Conservation (phyloP, 2,888 invertebrate species). For the Agonopterix subpropinquella region DNA sequence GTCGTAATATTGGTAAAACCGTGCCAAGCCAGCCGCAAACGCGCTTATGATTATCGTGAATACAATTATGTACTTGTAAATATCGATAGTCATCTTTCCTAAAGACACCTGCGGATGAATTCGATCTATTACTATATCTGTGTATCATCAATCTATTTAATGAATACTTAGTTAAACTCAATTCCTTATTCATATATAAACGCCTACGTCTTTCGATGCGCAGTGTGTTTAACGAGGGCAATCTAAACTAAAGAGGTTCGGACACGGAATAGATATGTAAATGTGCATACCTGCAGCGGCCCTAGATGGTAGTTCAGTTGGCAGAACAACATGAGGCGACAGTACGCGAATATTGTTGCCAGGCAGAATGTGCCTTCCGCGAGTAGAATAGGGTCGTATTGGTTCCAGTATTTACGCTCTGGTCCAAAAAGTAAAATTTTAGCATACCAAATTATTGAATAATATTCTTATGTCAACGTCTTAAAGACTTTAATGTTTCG, state of each 20-base stretch:
- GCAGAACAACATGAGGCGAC: constrained; percentile 78
- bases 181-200: background rate
- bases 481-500: too few relatives aligned
- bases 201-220: background rate
- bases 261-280: constrained; percentile 17
- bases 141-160: background rate
- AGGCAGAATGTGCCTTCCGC: constrained; percentile 80
- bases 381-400: constrained; percentile 78
- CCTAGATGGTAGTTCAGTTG: constrained; percentile 79
- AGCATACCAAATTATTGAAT: too few relatives aligned
- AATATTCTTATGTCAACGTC: too few relatives aligned
- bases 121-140: background rate
- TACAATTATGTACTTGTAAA: constrained; percentile 77
- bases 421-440: constrained; percentile 17
- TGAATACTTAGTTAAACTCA: background rate
- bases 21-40: constrained; percentile 77
- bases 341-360: constrained; percentile 80
- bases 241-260: constrained; percentile 2
- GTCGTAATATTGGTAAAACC: constrained; percentile 80
- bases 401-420: constrained; percentile 80
- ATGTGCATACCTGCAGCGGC: constrained; percentile 63
- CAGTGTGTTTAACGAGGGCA: background rate
- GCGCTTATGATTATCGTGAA: constrained; percentile 76
- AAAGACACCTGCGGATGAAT: constrained; percentile 70
- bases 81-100: constrained; percentile 81